Percentiles rank a stretch among this genome's conserved stretches.
Conservation (phyloP, 2,797 vertebrate species). For the Pteropus rufus region DNA sequence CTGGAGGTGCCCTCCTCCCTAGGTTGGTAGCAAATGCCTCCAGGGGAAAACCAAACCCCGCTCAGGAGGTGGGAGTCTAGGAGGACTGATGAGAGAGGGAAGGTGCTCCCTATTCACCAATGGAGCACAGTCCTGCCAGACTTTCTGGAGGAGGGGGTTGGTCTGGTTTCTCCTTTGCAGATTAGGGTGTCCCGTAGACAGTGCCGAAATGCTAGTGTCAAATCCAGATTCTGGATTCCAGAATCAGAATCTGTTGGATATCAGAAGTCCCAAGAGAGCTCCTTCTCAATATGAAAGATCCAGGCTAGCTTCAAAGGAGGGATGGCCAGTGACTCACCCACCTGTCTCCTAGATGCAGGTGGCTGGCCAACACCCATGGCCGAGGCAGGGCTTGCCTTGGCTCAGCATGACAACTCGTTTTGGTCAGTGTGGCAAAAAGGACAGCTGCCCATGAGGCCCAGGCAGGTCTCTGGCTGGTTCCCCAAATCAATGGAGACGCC, state of each 20-base stretch:
- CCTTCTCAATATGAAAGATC: background rate
- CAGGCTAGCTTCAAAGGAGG: background rate
- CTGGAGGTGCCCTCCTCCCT: no score
- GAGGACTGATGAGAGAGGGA: background rate
- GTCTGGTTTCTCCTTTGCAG: background rate
- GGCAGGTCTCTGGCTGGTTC: background rate
- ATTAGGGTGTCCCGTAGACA: background rate
- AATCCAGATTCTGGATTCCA: background rate
- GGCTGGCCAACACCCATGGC: background rate
- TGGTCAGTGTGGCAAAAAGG: slow-evolving; percentile 53
- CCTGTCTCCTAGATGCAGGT: background rate
- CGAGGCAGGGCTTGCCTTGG: background rate
- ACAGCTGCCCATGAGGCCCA: background rate
- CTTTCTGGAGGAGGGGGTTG: background rate
- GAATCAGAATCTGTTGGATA: background rate
- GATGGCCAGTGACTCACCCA: background rate
- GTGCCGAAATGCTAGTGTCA: background rate
- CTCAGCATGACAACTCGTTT: background rate
- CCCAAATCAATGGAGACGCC: background rate
- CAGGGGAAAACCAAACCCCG: background rate
- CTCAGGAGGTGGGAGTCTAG: background rate
- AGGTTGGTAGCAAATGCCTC: background rate
- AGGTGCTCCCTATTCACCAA: background rate
- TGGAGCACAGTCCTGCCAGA: background rate
- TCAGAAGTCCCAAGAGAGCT: background rate